Percentiles rank a stretch among this genome's conserved stretches.
phyloP scores from a whole-genome alignment of 2,113 vertebrate species.

The Pteruthius melanotis region DNA sequence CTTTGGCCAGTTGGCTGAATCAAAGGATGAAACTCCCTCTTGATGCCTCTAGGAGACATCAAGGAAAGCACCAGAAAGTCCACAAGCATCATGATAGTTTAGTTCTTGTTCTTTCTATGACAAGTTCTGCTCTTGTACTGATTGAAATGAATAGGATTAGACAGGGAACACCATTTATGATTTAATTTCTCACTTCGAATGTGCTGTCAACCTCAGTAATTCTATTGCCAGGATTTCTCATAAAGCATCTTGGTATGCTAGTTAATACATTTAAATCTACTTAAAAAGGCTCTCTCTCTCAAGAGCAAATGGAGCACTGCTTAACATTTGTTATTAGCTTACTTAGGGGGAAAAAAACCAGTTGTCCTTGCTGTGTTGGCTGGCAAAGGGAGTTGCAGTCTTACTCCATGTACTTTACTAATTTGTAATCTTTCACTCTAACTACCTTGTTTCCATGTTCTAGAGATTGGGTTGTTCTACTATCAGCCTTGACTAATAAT shows the following conservation, averaged over 20 bases:
- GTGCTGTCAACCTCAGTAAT: conserved; percentile 45
- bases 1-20: background rate
- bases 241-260: conserved; percentile 43
- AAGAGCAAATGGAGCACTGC: conserved; percentile 43
- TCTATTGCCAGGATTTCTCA: conserved; percentile 49
- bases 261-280: conserved; percentile 66
- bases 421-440: conserved; percentile 32
- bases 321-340: conserved; percentile 65
- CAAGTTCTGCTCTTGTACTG: background rate
- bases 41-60: background rate
- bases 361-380: conserved; percentile 29
- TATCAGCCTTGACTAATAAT: conserved; percentile 39
- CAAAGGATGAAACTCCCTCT: background rate
- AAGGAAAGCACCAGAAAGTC: background rate
- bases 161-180: background rate
- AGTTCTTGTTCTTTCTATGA: background rate
- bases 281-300: conserved; percentile 50
- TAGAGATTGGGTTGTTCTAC: background rate
- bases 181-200: conserved; percentile 22
- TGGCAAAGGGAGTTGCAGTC: conserved; percentile 41
- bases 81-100: background rate
- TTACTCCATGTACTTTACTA: conserved; percentile 29
- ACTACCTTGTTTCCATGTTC: conserved; percentile 38
- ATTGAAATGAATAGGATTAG: conserved; percentile 34
- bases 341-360: background rate